Evolutionary conservation across 2,888 invertebrate genomes (phyloP).

Genomic region (Pasiphila rectangulata): DNA sequence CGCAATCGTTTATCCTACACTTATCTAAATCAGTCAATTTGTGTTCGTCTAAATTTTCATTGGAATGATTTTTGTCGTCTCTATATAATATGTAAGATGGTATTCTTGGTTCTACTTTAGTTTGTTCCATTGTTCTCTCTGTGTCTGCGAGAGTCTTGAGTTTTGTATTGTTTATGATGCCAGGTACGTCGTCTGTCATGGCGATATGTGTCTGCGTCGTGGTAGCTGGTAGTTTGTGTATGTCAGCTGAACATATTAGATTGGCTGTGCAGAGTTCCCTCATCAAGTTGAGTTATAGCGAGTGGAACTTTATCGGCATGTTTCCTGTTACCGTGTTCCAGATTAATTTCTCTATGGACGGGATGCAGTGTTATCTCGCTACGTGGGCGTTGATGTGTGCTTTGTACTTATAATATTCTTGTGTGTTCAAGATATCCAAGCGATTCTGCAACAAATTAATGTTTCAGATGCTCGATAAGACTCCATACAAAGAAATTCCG

Average conservation of each 20-base stretch:
- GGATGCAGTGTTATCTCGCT: constrained; percentile 66
- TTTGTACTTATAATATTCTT: constrained; percentile 72
- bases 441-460: constrained; percentile 74
- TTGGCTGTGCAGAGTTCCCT: constrained; percentile 30
- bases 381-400: constrained; percentile 70
- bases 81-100: constrained; percentile 43
- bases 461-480: constrained; percentile 45
- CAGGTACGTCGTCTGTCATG: constrained; percentile 24
- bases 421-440: constrained; percentile 71
- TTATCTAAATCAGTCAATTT: constrained; percentile 72
- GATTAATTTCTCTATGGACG: constrained; percentile 73
- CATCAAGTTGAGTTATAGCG: constrained; percentile 41
- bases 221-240: constrained; percentile 37
- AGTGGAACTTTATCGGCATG: constrained; percentile 58
- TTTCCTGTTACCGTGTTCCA: constrained; percentile 69
- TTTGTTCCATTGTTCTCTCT: constrained; percentile 25
- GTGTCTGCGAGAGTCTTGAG: constrained; percentile 15
- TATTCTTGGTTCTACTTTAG: constrained; percentile 28
- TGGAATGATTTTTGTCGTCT: constrained; percentile 62
- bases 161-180: constrained; percentile 19
- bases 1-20: constrained; percentile 58
- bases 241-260: constrained; percentile 69
- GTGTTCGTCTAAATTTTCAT: constrained; percentile 58
- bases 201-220: constrained; percentile 35
- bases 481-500: constrained; percentile 36